Evolutionary conservation across 2,113 vertebrate genomes (phyloP).

Genomic region (Nettapus auritus): DNA sequence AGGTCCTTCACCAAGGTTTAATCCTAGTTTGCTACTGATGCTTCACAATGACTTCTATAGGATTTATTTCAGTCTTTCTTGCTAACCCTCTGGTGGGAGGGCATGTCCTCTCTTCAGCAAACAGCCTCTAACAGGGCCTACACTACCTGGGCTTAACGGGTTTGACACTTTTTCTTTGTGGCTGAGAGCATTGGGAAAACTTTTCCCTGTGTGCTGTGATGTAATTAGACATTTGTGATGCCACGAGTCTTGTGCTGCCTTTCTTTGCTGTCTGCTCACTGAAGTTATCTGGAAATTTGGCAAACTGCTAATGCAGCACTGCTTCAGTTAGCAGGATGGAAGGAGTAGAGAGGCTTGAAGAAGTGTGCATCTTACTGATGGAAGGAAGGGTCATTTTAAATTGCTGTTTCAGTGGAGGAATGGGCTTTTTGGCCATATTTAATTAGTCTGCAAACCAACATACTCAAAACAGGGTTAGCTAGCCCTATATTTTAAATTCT

Average conservation of each 20-base stretch:
- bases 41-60: neutral
- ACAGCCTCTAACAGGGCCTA: neutral
- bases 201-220: neutral
- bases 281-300: neutral
- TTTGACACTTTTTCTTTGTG: neutral
- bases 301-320: neutral
- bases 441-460: neutral
- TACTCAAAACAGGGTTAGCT: neutral
- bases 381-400: neutral
- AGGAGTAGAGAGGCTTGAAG: neutral
- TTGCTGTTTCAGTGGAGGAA: constrained; percentile 1
- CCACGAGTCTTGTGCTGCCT: neutral
- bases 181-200: neutral
- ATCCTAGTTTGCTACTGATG: neutral
- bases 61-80: neutral
- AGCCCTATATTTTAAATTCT: neutral
- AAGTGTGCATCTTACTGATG: neutral
- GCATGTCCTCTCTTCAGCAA: neutral
- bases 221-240: accelerated
- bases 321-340: neutral
- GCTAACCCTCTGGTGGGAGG: neutral
- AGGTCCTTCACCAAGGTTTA: neutral
- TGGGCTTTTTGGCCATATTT: neutral
- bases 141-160: no score
- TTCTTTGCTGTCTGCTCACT: neutral